phyloP scores from a whole-genome alignment of 2,888 invertebrate genomes.

The Cosmopolites sordidus region DNA sequence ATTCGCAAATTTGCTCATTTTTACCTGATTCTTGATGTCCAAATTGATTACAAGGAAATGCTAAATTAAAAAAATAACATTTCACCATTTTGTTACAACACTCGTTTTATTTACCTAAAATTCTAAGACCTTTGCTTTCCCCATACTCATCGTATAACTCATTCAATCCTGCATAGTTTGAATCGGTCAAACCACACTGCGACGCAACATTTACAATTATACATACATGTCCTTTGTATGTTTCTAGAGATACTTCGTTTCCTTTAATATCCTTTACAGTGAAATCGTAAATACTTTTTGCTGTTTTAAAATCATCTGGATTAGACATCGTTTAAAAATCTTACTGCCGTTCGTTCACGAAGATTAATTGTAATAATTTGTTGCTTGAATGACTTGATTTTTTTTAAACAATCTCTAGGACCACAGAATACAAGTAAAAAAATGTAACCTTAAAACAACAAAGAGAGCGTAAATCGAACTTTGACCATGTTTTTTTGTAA shows the following conservation, averaged over 20 bases:
- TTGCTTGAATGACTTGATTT: too few species aligned
- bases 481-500: too few species aligned
- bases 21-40: constrained; percentile 64
- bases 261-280: constrained; percentile 76
- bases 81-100: constrained; percentile 10
- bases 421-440: too few species aligned
- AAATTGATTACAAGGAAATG: constrained; percentile 86
- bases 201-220: constrained; percentile 85
- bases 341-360: too few species aligned
- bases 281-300: constrained; percentile 75
- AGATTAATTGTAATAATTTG: too few species aligned
- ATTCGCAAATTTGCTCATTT: constrained; percentile 60
- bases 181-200: constrained; percentile 76
- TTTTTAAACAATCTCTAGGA: too few species aligned
- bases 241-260: constrained; percentile 71
- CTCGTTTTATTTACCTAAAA: constrained; percentile 41
- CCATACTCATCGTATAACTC: constrained; percentile 69
- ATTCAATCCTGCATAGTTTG: constrained; percentile 79
- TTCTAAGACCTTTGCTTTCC: constrained; percentile 67
- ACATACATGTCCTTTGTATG: constrained; percentile 75
- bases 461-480: too few species aligned
- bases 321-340: constrained; percentile 3
- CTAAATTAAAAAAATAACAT: constrained; percentile 46
- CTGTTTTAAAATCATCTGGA: constrained; percentile 40
- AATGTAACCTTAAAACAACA: too few species aligned